Conservation (phyloP, 2,888 invertebrate species). For the Dione juno region DNA sequence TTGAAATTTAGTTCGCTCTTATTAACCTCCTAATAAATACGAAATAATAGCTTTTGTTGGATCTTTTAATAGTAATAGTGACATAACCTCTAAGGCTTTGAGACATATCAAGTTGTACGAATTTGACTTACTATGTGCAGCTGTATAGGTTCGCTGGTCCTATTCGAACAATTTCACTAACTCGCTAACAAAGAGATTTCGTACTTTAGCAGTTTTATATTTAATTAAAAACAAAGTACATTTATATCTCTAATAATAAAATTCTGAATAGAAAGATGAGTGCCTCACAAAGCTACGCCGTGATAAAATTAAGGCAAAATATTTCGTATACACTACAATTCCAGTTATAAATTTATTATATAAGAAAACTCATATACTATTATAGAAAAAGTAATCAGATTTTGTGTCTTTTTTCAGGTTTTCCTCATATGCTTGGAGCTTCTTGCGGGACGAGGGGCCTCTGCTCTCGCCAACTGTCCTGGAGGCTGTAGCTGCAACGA, state of each 20-base stretch:
- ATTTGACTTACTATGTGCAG: too few relatives aligned
- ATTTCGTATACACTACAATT: neutral
- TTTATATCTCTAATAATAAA: constrained; percentile 2
- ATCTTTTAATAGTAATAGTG: too few relatives aligned
- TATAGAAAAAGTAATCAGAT: neutral
- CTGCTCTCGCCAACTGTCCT: constrained; percentile 91
- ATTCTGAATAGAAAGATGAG: neutral
- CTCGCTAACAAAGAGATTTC: too few relatives aligned
- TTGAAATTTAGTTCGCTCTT: too few relatives aligned
- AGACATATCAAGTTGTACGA: too few relatives aligned
- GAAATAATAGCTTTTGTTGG: too few relatives aligned
- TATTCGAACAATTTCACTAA: too few relatives aligned
- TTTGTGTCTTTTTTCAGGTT: constrained; percentile 66
- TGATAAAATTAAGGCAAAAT: constrained; percentile 8
- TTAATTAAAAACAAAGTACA: neutral
- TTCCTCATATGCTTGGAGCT: constrained; percentile 69
- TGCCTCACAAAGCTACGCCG: constrained; percentile 1
- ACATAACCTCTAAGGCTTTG: too few relatives aligned
- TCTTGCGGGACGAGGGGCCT: constrained; percentile 63
- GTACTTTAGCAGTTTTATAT: too few relatives aligned
- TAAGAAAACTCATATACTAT: neutral
- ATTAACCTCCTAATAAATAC: too few relatives aligned
- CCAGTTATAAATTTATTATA: neutral
- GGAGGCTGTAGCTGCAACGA: constrained; percentile 94
- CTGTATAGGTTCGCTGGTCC: too few relatives aligned